Evolutionary conservation across 2,797 vertebrate species (phyloP).

Genomic region (Setipinna tenuifilis): DNA sequence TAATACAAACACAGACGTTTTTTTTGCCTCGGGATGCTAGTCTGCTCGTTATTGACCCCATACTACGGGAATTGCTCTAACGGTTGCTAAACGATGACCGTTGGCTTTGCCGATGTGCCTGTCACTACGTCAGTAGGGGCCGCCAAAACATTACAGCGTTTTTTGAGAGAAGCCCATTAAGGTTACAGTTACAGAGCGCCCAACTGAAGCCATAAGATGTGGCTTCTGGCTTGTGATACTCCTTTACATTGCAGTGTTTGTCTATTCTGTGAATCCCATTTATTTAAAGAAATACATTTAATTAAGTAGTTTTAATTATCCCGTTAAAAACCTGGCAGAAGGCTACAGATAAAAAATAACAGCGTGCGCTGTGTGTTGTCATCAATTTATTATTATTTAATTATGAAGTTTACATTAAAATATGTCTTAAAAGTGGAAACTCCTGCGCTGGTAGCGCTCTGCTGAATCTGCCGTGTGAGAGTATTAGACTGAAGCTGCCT

Average conservation of each 20-base stretch:
- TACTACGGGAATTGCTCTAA: neutral
- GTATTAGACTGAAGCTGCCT: neutral
- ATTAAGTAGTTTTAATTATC: neutral
- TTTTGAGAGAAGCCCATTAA: constrained; percentile 5
- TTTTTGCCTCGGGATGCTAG: neutral
- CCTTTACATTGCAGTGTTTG: neutral
- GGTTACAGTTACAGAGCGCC: neutral
- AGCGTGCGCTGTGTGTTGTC: neutral
- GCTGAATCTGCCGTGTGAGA: constrained; percentile 3
- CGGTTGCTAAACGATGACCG: neutral
- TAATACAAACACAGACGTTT: neutral
- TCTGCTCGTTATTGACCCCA: neutral
- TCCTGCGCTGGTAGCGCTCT: neutral
- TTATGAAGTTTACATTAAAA: neutral
- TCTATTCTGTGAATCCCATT: neutral
- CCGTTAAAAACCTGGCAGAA: neutral
- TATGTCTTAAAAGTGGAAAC: neutral
- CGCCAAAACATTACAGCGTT: constrained; percentile 17
- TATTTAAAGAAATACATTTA: neutral
- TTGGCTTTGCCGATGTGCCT: neutral
- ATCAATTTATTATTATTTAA: neutral
- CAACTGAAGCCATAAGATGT: neutral
- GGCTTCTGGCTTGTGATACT: neutral
- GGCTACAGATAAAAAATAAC: neutral
- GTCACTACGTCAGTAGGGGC: constrained; percentile 16